Base-by-base conservation (phyloP, 2,888 invertebrate species). In the Ectobius pallidus region DNA sequence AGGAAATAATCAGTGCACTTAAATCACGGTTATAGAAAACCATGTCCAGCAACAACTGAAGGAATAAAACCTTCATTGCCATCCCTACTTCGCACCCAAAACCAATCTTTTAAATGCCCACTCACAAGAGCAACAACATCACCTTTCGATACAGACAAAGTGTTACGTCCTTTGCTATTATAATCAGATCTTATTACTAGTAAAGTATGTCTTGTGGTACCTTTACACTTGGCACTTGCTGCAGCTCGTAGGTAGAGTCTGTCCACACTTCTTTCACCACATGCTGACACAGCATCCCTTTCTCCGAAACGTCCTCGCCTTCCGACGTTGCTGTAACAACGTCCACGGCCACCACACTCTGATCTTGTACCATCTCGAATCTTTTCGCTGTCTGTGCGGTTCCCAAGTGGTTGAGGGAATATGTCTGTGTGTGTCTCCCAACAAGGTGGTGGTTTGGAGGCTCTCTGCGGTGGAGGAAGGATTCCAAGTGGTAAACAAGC, bases 401-500 rank as follows among this genome's bases (percentile, higher is more conserved):
- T 94, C 18, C 93, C 83, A 44, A 72, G 62, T 0, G 93, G 93
- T 68, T 89, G 89, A 1, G 93, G 93, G 81, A 93, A 93, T 72
- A 93, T 89, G 81, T 93, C 93, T 0, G 91, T 91, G 77, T 90
- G 91, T 78, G 91, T 91, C 79, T 93, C 93, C 93, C 94, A 93
- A 79, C 93, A 93, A 0, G 89, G 92, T 0, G 87, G 88, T 65
- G 89, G 88, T 77, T 88, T 88, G 75, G 87, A 85, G 3, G 81
- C 49, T 22, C 78, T 77, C 25, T 71, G 67, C 32, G 20, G 80
- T 55, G 86, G 87, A 3, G 91, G 91, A 75, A 91, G 80, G 77
- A 92, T 91, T 30, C 94, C 94, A 68, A 94, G 82, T 1, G 94
- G 94, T 75, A 94, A 81, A 80, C 94, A 94, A 2, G 92, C 90